These are phyloP conservation scores for Channa striata DNA, from an alignment of 2,797 vertebrate genomes.

Conservation along the genomic window DNA sequence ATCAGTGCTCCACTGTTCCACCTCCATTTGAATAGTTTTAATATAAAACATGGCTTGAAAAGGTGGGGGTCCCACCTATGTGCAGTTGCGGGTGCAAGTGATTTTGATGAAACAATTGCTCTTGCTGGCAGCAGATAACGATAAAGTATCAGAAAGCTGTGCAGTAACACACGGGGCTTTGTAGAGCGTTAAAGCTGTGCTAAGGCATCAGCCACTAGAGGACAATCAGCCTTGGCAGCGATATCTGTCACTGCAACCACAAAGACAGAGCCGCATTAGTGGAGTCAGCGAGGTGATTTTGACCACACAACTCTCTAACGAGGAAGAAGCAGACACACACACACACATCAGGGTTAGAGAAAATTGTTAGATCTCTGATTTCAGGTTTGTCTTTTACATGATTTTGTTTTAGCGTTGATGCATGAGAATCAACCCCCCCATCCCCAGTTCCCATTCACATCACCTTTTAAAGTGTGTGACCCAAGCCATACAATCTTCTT, in stretches of 20 bases:
- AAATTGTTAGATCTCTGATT: slow-evolving; percentile 4
- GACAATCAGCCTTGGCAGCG: slow-evolving; percentile 50
- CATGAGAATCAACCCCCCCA: background rate
- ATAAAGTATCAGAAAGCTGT: slow-evolving; percentile 5
- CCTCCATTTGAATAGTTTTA: background rate
- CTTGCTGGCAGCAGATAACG: background rate
- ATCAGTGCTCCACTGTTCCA: background rate
- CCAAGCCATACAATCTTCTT: background rate
- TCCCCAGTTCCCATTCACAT: background rate
- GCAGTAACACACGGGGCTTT: slow-evolving; percentile 16
- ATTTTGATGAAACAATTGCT: background rate
- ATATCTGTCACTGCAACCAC: slow-evolving; percentile 57
- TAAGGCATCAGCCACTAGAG: slow-evolving; percentile 40
- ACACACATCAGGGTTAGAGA: background rate
- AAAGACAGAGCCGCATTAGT: slow-evolving; percentile 41
- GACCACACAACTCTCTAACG: slow-evolving; percentile 14
- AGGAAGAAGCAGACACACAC: background rate
- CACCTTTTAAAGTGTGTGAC: background rate
- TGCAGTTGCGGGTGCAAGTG: background rate
- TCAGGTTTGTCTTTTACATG: background rate
- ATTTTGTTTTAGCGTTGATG: background rate
- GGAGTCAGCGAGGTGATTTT: slow-evolving; percentile 46
- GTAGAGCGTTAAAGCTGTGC: slow-evolving; percentile 14
- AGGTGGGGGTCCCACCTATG: too few species aligned
- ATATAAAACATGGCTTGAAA: background rate